Evolutionary conservation across 2,113 vertebrate species (phyloP).

Genomic region (Laticauda colubrina): DNA sequence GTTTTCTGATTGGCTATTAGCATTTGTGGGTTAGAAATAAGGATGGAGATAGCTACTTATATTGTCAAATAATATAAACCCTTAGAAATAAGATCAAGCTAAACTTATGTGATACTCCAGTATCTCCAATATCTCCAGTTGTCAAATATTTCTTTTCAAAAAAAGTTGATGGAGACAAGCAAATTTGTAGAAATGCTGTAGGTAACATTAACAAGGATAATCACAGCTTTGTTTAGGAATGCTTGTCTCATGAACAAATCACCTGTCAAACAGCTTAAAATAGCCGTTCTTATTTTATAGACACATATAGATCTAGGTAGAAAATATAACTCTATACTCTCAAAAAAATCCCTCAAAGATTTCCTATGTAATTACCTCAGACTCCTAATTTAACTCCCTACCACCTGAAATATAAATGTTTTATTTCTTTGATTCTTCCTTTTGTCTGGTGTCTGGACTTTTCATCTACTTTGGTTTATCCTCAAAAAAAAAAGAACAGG

Average conservation of each 20-base stretch:
- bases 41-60: background rate
- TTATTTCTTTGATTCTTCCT: background rate
- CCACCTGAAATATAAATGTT: background rate
- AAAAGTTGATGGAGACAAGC: background rate
- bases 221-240: background rate
- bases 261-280: background rate
- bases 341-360: background rate
- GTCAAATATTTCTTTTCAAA: background rate
- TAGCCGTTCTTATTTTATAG: background rate
- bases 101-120: background rate
- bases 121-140: background rate
- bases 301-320: background rate
- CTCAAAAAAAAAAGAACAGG: background rate
- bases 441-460: background rate
- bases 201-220: background rate
- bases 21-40: background rate
- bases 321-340: background rate
- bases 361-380: background rate
- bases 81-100: background rate
- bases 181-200: background rate
- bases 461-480: background rate
- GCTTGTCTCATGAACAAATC: background rate
- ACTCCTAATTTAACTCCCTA: background rate
- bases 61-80: background rate
- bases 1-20: background rate